Percentiles rank a stretch among this genome's conserved stretches.
These are phyloP conservation scores for Chaunax sp. DNA, from an alignment of 2,797 vertebrate species.

Conservation along the genomic window DNA sequence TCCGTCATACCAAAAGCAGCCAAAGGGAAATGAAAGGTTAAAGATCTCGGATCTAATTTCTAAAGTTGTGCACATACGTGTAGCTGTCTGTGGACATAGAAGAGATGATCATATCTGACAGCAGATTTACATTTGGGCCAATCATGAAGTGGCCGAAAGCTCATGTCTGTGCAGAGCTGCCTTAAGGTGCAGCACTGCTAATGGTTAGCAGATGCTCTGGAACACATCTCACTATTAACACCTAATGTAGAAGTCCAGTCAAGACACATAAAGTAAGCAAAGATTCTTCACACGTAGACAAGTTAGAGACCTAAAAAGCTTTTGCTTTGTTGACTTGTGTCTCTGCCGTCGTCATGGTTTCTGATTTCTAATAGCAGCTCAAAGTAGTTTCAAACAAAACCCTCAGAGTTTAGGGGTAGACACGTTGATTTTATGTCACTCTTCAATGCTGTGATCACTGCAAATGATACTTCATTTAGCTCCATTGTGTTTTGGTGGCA, in stretches of 20 bases:
- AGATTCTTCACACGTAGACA: conserved; percentile 2
- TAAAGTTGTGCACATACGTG: conserved; percentile 15
- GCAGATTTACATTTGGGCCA: conserved; percentile 48
- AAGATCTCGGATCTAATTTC: conserved; percentile 13
- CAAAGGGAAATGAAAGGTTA: conserved; percentile 23
- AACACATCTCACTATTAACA: conserved; percentile 18
- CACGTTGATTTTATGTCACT: conserved; percentile 5
- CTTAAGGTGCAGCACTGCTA: conserved; percentile 49
- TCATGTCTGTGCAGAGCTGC: conserved; percentile 33
- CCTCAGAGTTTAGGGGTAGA: neutral
- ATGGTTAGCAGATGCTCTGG: conserved; percentile 59
- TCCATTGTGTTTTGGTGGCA: conserved; percentile 13
- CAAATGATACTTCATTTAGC: conserved; percentile 3
- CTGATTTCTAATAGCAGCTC: conserved; percentile 1
- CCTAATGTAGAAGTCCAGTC: conserved; percentile 5
- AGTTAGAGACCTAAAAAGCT: conserved; percentile 5
- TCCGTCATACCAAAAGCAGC: conserved; percentile 11
- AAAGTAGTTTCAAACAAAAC: conserved; percentile 4
- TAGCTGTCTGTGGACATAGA: conserved; percentile 8
- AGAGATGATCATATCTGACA: conserved; percentile 52
- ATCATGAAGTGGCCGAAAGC: conserved; percentile 32
- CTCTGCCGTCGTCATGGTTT: neutral
- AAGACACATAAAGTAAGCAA: conserved; percentile 13
- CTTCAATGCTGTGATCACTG: conserved; percentile 1
- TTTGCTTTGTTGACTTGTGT: conserved; percentile 10